Evolutionary conservation across 2,113 vertebrate species (phyloP).

Genomic region (Struthio camelus): DNA sequence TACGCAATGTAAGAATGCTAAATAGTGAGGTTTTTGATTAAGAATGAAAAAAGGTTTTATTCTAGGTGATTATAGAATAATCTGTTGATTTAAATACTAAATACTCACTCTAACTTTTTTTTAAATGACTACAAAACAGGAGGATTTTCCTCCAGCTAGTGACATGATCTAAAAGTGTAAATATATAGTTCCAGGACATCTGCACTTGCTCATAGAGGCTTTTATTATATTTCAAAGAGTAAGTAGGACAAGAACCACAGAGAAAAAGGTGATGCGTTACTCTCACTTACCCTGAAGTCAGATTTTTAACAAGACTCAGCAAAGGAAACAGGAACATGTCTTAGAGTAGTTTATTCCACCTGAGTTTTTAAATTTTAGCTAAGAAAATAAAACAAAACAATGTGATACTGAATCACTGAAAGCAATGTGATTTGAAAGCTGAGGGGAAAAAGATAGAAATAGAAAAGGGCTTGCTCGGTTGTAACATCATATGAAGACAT

Average conservation of each 20-base stretch:
- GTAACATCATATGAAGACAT: not conserved
- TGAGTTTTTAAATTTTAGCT: not conserved
- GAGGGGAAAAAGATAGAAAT: not conserved
- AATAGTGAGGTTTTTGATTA: not conserved
- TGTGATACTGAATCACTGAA: too few species aligned
- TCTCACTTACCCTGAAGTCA: not conserved
- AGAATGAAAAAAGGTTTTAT: constrained; percentile 47
- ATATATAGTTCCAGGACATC: not conserved
- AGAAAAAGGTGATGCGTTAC: not conserved
- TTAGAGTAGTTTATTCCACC: not conserved
- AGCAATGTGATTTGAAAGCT: too few species aligned
- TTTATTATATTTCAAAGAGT: not conserved
- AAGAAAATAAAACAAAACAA: not conserved
- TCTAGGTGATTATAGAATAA: constrained; percentile 40
- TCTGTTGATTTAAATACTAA: not conserved
- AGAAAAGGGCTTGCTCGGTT: not conserved
- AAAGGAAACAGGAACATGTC: not conserved
- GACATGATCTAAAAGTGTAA: not conserved
- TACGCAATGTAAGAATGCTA: not conserved
- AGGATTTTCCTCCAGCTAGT: not conserved
- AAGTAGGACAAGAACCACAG: not conserved
- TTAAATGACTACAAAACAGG: not conserved
- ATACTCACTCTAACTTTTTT: not conserved
- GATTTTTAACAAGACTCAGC: not conserved
- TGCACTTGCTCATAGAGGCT: not conserved